A percentile compares a stretch with the other conserved stretches of the same genome.
Conservation (phyloP, 2,888 invertebrate species). For the Xestia sexstrigata region DNA sequence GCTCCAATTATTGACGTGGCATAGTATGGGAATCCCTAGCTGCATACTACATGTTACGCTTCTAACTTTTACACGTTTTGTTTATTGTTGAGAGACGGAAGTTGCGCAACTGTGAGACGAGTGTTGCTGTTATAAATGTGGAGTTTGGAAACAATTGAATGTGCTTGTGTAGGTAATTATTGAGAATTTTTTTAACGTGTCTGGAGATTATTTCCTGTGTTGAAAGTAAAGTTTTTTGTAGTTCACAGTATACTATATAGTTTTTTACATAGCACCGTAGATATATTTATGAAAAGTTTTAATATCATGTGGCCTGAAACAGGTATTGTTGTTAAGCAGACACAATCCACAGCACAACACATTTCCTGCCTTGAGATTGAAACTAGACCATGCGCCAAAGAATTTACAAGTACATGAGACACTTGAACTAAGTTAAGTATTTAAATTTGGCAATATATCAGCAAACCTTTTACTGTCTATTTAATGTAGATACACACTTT, state of each 20-base stretch:
- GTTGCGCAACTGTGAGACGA: constrained; percentile 44
- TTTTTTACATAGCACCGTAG: background rate
- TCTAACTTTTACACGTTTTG: constrained; percentile 68
- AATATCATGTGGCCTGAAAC: background rate
- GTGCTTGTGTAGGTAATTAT: constrained; percentile 11
- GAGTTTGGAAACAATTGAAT: constrained; percentile 36
- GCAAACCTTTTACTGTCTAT: background rate
- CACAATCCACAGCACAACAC: background rate
- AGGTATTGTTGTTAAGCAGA: background rate
- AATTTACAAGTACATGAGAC: background rate
- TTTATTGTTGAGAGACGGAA: constrained; percentile 64
- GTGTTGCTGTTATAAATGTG: constrained; percentile 43
- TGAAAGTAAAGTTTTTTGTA: constrained; percentile 7
- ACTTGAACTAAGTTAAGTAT: background rate
- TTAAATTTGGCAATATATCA: too few relatives aligned
- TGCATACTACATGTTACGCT: constrained; percentile 73
- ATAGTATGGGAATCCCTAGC: constrained; percentile 81
- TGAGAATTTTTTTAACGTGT: constrained; percentile 16
- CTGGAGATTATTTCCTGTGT: constrained; percentile 4
- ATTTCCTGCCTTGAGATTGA: background rate
- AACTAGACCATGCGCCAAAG: background rate
- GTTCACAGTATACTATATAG: background rate
- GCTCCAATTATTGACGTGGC: constrained; percentile 90
- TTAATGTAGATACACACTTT: background rate
- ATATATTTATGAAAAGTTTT: background rate